Evolutionary conservation across 2,888 invertebrate species (phyloP).

Genomic region (Drosophila histrio): DNA sequence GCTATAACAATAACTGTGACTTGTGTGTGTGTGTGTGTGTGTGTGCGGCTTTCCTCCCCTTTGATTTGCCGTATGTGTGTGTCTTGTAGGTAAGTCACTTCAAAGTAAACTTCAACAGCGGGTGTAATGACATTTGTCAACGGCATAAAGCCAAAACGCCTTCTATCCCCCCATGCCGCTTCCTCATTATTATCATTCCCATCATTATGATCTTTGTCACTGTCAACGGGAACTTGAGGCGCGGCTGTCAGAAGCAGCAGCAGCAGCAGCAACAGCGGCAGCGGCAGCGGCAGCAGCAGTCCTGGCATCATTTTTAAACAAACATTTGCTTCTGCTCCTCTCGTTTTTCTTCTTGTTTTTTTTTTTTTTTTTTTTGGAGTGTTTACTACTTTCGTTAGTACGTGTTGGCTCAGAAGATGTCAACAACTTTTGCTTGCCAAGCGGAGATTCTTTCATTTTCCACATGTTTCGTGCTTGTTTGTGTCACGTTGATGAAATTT

Average conservation of each 20-base stretch:
- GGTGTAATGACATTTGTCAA: conserved; percentile 79
- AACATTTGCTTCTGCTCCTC: too few relatives aligned
- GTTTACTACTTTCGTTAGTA: conserved; percentile 58
- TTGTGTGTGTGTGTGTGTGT: not conserved
- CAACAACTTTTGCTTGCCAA: conserved; percentile 63
- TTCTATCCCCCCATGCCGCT: conserved; percentile 6
- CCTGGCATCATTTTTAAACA: too few relatives aligned
- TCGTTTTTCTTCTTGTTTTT: conserved; percentile 5
- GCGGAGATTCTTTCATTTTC: conserved; percentile 12
- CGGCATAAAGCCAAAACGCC: conserved; percentile 44
- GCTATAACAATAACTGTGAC: conserved; percentile 33
- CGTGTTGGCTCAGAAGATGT: conserved; percentile 76
- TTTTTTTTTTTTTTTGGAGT: conserved; percentile 30
- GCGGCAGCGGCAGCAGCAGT: too few relatives aligned
- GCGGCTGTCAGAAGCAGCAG: conserved; percentile 60
- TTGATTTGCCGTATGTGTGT: too few relatives aligned
- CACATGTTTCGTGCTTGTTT: conserved; percentile 46
- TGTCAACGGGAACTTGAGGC: conserved; percentile 67
- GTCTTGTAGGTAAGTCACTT: conserved; percentile 55
- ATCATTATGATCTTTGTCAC: conserved; percentile 70
- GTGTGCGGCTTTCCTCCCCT: too few relatives aligned
- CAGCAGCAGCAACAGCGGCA: too few relatives aligned
- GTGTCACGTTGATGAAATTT: conserved; percentile 57
- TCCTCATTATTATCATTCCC: conserved; percentile 22
- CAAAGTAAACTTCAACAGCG: conserved; percentile 64